Percentiles rank a stretch among this genome's conserved stretches.
These are phyloP conservation scores for Aleiodes leptofemur DNA, from an alignment of 2,888 invertebrate genomes.

Conservation along the genomic window DNA sequence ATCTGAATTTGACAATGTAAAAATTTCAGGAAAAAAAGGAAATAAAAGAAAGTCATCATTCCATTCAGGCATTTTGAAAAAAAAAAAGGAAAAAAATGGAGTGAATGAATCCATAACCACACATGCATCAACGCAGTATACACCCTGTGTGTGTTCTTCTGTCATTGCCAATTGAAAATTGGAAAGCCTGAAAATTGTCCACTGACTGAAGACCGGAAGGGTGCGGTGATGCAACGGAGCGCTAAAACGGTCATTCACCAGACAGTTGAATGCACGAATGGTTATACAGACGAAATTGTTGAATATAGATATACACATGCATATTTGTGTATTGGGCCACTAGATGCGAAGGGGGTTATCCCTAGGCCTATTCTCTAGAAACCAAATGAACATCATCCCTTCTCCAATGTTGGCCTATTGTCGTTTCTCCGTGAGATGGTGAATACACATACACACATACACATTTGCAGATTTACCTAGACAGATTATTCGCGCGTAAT, in stretches of 20 bases:
- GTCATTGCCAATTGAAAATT: slow-evolving; percentile 16
- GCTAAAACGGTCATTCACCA: slow-evolving; percentile 32
- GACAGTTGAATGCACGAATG: slow-evolving; percentile 20
- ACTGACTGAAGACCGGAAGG: slow-evolving; percentile 26
- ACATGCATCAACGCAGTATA: slow-evolving; percentile 16
- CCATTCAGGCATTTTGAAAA: slow-evolving; percentile 14
- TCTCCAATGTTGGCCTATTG: not conserved
- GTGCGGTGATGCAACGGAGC: slow-evolving; percentile 26
- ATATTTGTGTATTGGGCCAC: too few relatives aligned
- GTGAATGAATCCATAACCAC: slow-evolving; percentile 20
- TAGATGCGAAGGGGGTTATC: not conserved
- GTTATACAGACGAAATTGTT: slow-evolving; percentile 10
- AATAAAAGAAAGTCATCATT: not conserved
- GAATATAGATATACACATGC: slow-evolving; percentile 8
- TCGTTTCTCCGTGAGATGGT: not conserved
- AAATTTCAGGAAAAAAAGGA: not conserved
- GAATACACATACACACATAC: not conserved
- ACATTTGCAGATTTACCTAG: not conserved
- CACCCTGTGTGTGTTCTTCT: not conserved
- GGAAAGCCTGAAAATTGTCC: slow-evolving; percentile 27
- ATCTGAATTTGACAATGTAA: slow-evolving; percentile 18
- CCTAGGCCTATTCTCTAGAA: slow-evolving; percentile 24
- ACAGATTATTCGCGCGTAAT: slow-evolving; percentile 30
- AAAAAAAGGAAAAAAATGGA: slow-evolving; percentile 12
- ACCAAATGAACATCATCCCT: slow-evolving; percentile 25